Evolutionary conservation across 23 tunicate species (phyloP), one percentile per base, ranked within the genome.

Genomic region (Trididemnum miniatum): DNA sequence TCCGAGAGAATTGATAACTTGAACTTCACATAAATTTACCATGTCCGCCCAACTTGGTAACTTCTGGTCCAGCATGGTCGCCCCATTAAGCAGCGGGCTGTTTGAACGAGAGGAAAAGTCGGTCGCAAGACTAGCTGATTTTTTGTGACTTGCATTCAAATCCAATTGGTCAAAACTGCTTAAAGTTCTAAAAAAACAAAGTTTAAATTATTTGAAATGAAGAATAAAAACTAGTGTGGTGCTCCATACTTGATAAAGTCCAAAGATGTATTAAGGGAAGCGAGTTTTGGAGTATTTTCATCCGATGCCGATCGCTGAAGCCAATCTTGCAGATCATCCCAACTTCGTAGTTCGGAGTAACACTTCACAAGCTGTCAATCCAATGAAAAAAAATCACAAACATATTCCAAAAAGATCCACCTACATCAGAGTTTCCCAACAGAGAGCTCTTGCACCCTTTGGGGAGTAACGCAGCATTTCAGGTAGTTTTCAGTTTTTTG

Each of bases 271-370:
- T 35, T 31, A 22, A 77, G 66, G 33, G 84, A 81, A 27, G 65
- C 23, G 33, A 31, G 28, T 12, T 31, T 82, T 38, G 51, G 78
- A 1, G 80, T 34, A 35, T 23, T 27, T 12, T 80, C 64, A 20
- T 60, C 79, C 20, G 74, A 34, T 20, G 74, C 2, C 27, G 25
- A 5, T 31, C 51, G 62, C 71, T 77, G 81, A 65, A 84, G 52
- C 89, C 89, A 91, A 5, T 59, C 74, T 62, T 83, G 67, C 71
- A 82, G 69, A 4, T 78, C 83, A 9, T 81, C 87, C 90, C 90
- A 86, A 34, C 59, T 57, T 0, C 84, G 26, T 32, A 91, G 81
- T 44, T 79, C 85, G 20, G 78, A 35, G 73, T 91, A 85, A 59
- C 97, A 85, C 37, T 59, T 69, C 20, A 82, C 57, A 12, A 90